phyloP scores from a whole-genome alignment of 2,113 vertebrate genomes.

The Erpornis zantholeuca region DNA sequence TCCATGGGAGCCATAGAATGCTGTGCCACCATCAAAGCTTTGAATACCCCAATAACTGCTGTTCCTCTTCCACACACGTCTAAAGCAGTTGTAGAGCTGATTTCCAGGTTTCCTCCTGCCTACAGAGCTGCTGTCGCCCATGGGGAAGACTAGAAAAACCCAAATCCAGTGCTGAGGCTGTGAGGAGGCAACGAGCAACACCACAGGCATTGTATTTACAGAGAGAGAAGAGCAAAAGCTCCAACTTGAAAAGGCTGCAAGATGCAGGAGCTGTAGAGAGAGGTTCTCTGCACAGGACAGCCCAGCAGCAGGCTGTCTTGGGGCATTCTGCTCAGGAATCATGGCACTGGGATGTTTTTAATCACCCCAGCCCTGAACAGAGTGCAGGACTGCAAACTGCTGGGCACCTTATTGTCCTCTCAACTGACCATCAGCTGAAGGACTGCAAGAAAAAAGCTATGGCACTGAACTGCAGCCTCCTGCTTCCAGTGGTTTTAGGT shows the following conservation, averaged over 20 bases:
- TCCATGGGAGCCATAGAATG: not conserved
- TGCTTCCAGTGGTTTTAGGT: not conserved
- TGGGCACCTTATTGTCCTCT: not conserved
- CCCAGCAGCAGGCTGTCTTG: not conserved
- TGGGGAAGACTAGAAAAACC: not conserved
- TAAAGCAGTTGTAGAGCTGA: not conserved
- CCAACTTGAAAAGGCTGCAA: not conserved
- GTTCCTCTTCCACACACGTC: fast-evolving
- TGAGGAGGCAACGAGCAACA: fast-evolving
- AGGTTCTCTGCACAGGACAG: not conserved
- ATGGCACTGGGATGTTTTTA: fast-evolving
- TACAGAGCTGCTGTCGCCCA: not conserved
- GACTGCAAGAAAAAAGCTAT: not conserved
- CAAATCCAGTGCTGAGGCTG: not conserved
- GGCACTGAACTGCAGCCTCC: not conserved
- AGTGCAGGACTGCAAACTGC: not conserved
- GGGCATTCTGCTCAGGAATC: not conserved
- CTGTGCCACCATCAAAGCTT: fast-evolving
- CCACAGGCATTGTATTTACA: fast-evolving
- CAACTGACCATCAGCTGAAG: not conserved
- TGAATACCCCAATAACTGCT: not conserved
- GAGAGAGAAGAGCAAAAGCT: not conserved
- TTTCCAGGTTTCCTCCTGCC: not conserved
- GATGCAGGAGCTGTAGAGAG: fast-evolving
- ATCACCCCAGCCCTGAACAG: not conserved